Evolutionary conservation across 2,113 vertebrate species (phyloP), one percentile per base, ranked within the genome.

Genomic region (Galeopterus variegatus): DNA sequence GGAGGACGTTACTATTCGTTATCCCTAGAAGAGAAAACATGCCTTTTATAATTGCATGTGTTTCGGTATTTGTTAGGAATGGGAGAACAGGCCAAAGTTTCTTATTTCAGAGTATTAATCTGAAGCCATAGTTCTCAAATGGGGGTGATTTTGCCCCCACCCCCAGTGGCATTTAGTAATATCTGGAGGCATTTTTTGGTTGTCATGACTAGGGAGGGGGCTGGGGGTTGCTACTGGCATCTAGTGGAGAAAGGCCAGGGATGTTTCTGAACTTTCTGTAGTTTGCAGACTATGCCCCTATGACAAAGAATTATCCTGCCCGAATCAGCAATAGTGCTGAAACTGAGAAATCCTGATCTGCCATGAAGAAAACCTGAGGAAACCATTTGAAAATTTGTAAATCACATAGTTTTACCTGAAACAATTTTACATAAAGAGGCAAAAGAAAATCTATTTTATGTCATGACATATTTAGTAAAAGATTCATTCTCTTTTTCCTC

Each of bases 1-100:
- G 79, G 80, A 95, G 52, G 28, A n/a, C 56, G 52, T 96, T 90
- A 28, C 28, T 65, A 12, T 82, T 86, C 91, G 19, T 45, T 96
- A 60, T 70, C 65, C 26, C 18, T 93, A n/a, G n/a, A 94, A 76
- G 58, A 69, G 60, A 90, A 94, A 90, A 83, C 18, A 19, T 18
- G 17, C 28, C 41, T 92, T 33, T 56, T 9, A 50, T 62, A 85
- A 58, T 5, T 72, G 3, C 62, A 12, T 62, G 3, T 60, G 18
- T 65, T 88, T 72, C 21, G 9, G 8, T 73, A 1, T 58, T 1
- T 91, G 64, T 83, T 85, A 50, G n/a, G 31, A 94, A 88, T 33
- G 5, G 48, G 50, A 24, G 9, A 11, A 33, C 15, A 21, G 5
- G 26, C 13, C 88, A 50, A 67, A 80, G 3, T 72, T 87, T 60